These are phyloP conservation scores for Poecilia gillii DNA, from an alignment of 2,797 vertebrate species.

Conservation along the genomic window DNA sequence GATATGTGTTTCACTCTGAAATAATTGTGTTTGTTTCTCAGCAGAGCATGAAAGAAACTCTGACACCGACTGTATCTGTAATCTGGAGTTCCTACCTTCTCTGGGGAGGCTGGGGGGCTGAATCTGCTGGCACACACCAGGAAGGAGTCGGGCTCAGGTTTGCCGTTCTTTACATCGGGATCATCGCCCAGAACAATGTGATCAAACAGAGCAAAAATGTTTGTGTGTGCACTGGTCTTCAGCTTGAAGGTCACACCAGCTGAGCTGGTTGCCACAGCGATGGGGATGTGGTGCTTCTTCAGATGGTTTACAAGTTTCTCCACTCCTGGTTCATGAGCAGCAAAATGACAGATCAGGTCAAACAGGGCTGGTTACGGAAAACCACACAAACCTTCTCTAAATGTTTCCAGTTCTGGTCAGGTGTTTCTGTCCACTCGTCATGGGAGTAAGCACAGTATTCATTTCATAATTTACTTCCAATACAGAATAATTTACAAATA, in stretches of 20 bases:
- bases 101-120: slow-evolving; percentile 73
- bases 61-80: not conserved
- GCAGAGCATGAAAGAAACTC: not conserved
- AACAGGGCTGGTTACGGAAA: not conserved
- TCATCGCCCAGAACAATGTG: slow-evolving; percentile 91
- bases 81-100: slow-evolving; percentile 75
- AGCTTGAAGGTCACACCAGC: slow-evolving; percentile 73
- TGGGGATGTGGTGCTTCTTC: slow-evolving; percentile 79
- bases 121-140: slow-evolving; percentile 87
- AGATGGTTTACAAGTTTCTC: slow-evolving; percentile 87
- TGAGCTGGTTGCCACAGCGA: slow-evolving; percentile 90
- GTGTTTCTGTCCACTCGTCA: not conserved
- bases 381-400: not conserved
- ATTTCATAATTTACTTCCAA: not conserved
- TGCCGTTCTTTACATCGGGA: slow-evolving; percentile 84
- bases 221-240: slow-evolving; percentile 85
- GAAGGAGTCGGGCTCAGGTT: slow-evolving; percentile 89
- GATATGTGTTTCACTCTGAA: not conserved
- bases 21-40: not conserved
- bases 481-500: not conserved
- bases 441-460: not conserved
- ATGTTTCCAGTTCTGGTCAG: not conserved
- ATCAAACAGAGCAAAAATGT: slow-evolving; percentile 85
- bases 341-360: not conserved
- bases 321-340: slow-evolving; percentile 76